Conservation (phyloP, 2,888 invertebrate genomes). For the Mayetiola destructor region DNA sequence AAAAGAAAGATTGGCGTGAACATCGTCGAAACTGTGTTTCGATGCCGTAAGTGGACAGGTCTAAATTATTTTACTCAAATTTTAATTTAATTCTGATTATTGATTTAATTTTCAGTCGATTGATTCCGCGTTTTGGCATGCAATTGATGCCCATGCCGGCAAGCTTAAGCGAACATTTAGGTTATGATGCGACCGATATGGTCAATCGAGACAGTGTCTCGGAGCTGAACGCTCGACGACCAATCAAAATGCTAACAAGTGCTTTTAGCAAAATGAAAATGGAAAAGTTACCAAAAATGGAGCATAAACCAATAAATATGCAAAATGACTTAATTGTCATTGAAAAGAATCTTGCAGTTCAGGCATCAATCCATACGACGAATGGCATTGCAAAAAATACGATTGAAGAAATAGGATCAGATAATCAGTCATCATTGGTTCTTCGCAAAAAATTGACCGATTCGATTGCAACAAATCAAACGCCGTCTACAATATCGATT, state of each 20-base stretch:
- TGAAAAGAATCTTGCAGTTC: too few species aligned
- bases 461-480: too few species aligned
- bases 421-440: too few species aligned
- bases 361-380: too few species aligned
- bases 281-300: background rate
- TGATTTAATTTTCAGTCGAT: background rate
- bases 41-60: background rate
- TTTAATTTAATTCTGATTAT: background rate
- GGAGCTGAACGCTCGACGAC: background rate
- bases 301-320: too few species aligned
- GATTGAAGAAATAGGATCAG: too few species aligned
- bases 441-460: too few species aligned
- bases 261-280: background rate
- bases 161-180: background rate
- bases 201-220: too few species aligned
- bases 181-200: too few species aligned
- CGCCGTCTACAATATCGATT: background rate
- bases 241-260: background rate
- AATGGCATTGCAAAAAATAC: too few species aligned
- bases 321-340: too few species aligned
- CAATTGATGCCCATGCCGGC: background rate
- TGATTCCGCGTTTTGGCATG: background rate
- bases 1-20: background rate
- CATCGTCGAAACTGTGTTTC: background rate
- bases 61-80: background rate